Evolutionary conservation across 2,797 vertebrate species (phyloP).

Genomic region (Coreius guichenoti): DNA sequence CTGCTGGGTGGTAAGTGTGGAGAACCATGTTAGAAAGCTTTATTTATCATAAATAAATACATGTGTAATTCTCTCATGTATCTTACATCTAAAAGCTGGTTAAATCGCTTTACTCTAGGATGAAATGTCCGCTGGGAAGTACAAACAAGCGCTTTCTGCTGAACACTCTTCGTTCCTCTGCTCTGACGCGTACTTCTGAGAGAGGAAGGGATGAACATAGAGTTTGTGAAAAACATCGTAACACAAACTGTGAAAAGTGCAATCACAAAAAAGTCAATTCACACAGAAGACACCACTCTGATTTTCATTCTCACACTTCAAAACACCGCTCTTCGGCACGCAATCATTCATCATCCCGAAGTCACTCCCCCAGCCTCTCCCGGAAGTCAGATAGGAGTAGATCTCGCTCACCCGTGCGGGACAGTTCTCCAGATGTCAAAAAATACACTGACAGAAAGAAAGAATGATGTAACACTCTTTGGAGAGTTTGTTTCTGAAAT

Average conservation of each 20-base stretch:
- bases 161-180: slow-evolving; percentile 92
- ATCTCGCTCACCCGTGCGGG: slow-evolving; percentile 54
- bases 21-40: not conserved
- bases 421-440: slow-evolving; percentile 12
- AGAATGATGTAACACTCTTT: slow-evolving; percentile 35
- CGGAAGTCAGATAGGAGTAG: slow-evolving; percentile 50
- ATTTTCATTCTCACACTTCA: slow-evolving; percentile 50
- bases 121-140: slow-evolving; percentile 93
- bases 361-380: slow-evolving; percentile 25
- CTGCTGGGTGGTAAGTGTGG: slow-evolving; percentile 91
- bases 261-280: slow-evolving; percentile 60
- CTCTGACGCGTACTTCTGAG: slow-evolving; percentile 58
- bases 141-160: slow-evolving; percentile 97
- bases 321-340: slow-evolving; percentile 34
- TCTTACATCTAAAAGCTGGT: slow-evolving; percentile 1
- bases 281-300: slow-evolving; percentile 52
- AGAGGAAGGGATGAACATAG: slow-evolving; percentile 62
- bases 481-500: not conserved
- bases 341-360: slow-evolving; percentile 44
- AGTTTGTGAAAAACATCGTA: slow-evolving; percentile 7
- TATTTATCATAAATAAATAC: not conserved
- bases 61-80: not conserved
- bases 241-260: slow-evolving; percentile 51
- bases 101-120: slow-evolving; percentile 75
- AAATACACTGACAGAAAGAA: slow-evolving; percentile 33